These are phyloP conservation scores for Sericinus montela DNA, from an alignment of 2,888 invertebrate genomes.

Conservation along the genomic window DNA sequence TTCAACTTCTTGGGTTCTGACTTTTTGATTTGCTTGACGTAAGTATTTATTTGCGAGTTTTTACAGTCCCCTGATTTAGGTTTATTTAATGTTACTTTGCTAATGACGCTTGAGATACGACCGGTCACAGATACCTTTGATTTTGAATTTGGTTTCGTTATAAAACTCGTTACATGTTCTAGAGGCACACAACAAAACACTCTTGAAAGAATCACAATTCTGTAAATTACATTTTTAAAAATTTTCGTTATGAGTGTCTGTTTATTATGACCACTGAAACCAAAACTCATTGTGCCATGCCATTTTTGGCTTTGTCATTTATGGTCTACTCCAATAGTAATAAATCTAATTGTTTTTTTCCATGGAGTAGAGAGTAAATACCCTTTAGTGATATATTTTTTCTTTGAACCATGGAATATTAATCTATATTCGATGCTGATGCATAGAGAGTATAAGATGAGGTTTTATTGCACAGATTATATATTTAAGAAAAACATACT, in stretches of 20 bases:
- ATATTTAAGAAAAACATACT: too few species aligned
- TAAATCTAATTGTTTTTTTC: too few species aligned
- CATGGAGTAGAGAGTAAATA: too few species aligned
- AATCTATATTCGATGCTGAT: too few species aligned
- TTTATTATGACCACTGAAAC: neutral
- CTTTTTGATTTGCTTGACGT: neutral
- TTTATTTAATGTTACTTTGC: neutral
- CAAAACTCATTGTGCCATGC: slow-evolving; percentile 10
- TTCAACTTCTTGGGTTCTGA: neutral
- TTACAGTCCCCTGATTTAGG: slow-evolving; percentile 8
- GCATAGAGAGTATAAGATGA: too few species aligned
- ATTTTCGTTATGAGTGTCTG: slow-evolving; percentile 6
- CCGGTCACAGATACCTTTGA: neutral
- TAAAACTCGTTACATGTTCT: slow-evolving; percentile 10
- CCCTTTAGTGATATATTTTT: too few species aligned
- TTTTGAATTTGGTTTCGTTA: slow-evolving; percentile 2
- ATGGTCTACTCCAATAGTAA: too few species aligned
- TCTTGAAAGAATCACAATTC: slow-evolving; percentile 11
- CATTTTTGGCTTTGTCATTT: neutral
- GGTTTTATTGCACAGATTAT: too few species aligned
- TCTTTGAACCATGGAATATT: too few species aligned
- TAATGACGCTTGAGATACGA: slow-evolving; percentile 4
- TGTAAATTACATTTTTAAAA: slow-evolving; percentile 9
- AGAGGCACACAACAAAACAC: slow-evolving; percentile 14
- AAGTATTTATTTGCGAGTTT: neutral